Conservation (phyloP, 1,140 invertebrate genomes). For the Nixonia krombeini region DNA sequence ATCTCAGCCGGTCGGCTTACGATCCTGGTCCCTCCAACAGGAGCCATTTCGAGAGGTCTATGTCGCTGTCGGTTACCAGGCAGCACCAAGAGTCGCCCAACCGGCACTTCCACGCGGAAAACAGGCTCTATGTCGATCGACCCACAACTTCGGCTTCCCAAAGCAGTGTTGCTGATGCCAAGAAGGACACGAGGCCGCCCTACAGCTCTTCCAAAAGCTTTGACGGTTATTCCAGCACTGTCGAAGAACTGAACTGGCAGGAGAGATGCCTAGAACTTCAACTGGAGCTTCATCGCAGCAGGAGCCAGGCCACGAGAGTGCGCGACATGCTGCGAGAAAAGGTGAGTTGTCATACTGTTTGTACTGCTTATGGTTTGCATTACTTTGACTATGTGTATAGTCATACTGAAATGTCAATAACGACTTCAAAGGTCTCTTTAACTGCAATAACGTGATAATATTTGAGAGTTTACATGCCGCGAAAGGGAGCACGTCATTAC, state of each 20-base stretch:
- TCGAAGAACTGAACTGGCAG: slow-evolving; percentile 81
- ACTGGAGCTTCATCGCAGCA: slow-evolving; percentile 84
- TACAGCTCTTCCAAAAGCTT: slow-evolving; percentile 65
- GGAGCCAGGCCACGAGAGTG: slow-evolving; percentile 86
- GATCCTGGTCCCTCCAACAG: slow-evolving; percentile 48
- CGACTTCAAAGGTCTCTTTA: too few relatives aligned
- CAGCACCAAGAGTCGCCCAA: slow-evolving; percentile 38
- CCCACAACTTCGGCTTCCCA: slow-evolving; percentile 45
- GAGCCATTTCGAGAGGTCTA: slow-evolving; percentile 52
- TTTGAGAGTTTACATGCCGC: too few relatives aligned
- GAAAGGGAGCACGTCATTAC: too few relatives aligned
- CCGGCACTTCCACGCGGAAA: slow-evolving; percentile 26
- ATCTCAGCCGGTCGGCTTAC: slow-evolving; percentile 43
- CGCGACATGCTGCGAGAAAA: slow-evolving; percentile 89
- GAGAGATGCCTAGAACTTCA: slow-evolving; percentile 87
- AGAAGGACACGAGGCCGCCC: slow-evolving; percentile 54
- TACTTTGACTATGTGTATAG: too few relatives aligned
- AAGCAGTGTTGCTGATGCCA: slow-evolving; percentile 35
- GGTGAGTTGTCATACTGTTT: slow-evolving; percentile 68
- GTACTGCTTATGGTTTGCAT: too few relatives aligned
- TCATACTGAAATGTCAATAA: too few relatives aligned
- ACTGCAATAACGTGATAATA: too few relatives aligned
- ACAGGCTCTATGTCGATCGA: slow-evolving; percentile 57
- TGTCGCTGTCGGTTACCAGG: slow-evolving; percentile 50
- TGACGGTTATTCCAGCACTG: slow-evolving; percentile 62